These are phyloP conservation scores for Drosophila dunni DNA, from an alignment of 1,140 invertebrate species.

Conservation along the genomic window DNA sequence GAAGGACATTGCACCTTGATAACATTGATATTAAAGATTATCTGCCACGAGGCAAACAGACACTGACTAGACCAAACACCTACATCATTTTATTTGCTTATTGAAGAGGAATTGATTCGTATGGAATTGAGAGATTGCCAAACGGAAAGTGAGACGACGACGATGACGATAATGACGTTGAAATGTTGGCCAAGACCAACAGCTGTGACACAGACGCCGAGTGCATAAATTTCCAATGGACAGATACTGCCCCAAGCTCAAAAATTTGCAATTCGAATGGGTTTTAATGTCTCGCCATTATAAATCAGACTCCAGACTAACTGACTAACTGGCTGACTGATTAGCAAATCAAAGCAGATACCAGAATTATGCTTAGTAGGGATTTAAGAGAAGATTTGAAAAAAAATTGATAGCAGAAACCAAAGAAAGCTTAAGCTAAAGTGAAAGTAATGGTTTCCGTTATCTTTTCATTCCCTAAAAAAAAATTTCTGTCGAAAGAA, in stretches of 20 bases:
- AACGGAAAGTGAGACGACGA: constrained; percentile 25
- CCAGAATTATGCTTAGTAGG: not conserved
- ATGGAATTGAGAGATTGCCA: constrained; percentile 29
- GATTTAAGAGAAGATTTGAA: not conserved
- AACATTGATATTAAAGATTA: not conserved
- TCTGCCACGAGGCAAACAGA: constrained; percentile 2
- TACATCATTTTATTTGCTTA: constrained; percentile 63
- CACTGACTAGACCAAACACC: constrained; percentile 27
- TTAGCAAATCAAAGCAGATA: constrained; percentile 7
- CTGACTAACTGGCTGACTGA: constrained; percentile 1
- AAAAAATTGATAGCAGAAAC: not conserved
- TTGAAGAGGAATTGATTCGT: constrained; percentile 65
- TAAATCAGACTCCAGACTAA: constrained; percentile 43
- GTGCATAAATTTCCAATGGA: constrained; percentile 50
- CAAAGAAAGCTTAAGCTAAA: too few species aligned
- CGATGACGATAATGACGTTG: not conserved
- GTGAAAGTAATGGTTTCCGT: too few species aligned
- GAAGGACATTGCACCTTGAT: constrained; percentile 19
- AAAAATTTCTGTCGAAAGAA: too few species aligned
- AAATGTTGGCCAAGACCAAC: constrained; percentile 17
- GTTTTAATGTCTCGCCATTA: constrained; percentile 61
- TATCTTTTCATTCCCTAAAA: too few species aligned
- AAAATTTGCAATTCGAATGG: constrained; percentile 62
- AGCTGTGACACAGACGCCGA: constrained; percentile 39
- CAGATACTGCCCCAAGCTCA: constrained; percentile 38